phyloP scores from a whole-genome alignment of 2,888 invertebrate genomes.

The Epinotia demarniana region DNA sequence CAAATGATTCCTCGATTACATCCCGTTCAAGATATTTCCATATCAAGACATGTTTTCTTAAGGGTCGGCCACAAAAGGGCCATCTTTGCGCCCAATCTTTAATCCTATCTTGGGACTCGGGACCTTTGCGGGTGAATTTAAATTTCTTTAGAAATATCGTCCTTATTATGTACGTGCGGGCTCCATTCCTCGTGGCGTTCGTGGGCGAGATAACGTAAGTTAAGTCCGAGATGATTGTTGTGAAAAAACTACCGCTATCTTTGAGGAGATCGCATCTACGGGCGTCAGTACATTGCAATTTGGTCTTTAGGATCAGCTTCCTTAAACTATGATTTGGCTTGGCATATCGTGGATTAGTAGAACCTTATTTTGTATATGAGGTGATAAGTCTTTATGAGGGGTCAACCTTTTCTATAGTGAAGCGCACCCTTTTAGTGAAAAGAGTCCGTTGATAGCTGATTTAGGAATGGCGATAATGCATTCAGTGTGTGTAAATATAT shows the following conservation, averaged over 20 bases:
- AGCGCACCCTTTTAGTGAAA: constrained; percentile 85
- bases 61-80: constrained; percentile 84
- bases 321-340: constrained; percentile 63
- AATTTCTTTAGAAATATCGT: constrained; percentile 85
- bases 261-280: constrained; percentile 78
- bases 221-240: constrained; percentile 85
- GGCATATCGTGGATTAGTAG: constrained; percentile 71
- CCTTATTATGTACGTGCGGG: constrained; percentile 84
- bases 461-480: constrained; percentile 83
- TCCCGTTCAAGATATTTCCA: constrained; percentile 82
- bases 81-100: constrained; percentile 84
- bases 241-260: constrained; percentile 83
- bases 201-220: constrained; percentile 83
- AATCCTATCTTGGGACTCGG: constrained; percentile 82
- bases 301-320: constrained; percentile 62
- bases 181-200: constrained; percentile 82
- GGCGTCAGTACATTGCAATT: constrained; percentile 59
- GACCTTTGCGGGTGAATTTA: constrained; percentile 85
- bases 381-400: constrained; percentile 85
- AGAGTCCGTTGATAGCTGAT: constrained; percentile 85
- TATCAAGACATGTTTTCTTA: constrained; percentile 85
- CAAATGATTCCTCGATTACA: constrained; percentile 82
- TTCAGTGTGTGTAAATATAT: constrained; percentile 83
- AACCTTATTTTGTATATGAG: constrained; percentile 85
- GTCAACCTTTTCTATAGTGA: constrained; percentile 84